Evolutionary conservation across 2,113 vertebrate species (phyloP).

Genomic region (Onychorhynchus coronatus): DNA sequence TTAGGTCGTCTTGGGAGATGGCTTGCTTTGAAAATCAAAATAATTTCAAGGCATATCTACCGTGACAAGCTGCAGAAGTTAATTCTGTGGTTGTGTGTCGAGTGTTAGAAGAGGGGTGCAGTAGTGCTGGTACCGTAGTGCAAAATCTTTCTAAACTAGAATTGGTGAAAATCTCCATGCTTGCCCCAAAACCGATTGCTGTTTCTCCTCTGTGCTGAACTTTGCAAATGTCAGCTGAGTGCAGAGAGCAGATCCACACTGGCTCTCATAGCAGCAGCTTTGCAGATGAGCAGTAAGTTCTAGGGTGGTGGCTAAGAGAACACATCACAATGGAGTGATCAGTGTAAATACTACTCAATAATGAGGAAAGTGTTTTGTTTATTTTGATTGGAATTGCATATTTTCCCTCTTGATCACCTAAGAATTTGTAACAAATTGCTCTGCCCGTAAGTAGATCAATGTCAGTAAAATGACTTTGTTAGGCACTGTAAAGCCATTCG

Average conservation of each 20-base stretch:
- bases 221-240: background rate
- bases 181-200: background rate
- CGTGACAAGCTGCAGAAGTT: background rate
- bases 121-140: background rate
- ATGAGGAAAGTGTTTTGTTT: background rate
- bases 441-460: background rate
- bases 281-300: background rate
- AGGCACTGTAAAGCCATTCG: background rate
- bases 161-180: background rate
- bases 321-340: accelerated
- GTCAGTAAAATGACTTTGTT: background rate
- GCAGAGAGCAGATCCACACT: background rate
- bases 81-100: background rate
- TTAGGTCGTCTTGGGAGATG: background rate
- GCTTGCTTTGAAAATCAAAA: background rate
- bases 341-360: background rate
- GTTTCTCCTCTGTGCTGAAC: background rate
- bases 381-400: background rate
- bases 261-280: background rate
- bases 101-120: background rate
- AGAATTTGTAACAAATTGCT: background rate
- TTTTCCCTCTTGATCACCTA: background rate
- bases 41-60: background rate
- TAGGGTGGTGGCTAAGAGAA: background rate
- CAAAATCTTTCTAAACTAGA: background rate